A percentile compares a stretch with the other conserved stretches of the same genome.
These are phyloP conservation scores for Callaeas wilsoni DNA, from an alignment of 2,113 vertebrate genomes.

Conservation along the genomic window DNA sequence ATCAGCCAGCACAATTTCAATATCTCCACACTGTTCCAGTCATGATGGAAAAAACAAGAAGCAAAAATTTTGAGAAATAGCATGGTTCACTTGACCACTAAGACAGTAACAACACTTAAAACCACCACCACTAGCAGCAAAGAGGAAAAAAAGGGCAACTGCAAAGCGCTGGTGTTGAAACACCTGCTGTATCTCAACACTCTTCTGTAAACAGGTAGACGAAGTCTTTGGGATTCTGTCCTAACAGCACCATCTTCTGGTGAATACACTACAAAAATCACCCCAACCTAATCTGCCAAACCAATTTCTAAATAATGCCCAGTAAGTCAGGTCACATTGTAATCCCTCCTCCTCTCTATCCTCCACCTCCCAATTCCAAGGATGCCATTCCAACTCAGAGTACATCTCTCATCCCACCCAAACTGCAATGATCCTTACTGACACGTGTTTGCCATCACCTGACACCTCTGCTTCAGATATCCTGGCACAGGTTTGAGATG, in stretches of 20 bases:
- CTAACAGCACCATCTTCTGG: constrained; percentile 33
- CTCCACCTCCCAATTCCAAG: neutral
- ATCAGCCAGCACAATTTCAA: neutral
- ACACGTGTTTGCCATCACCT: neutral
- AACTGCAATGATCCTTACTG: neutral
- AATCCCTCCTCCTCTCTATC: neutral
- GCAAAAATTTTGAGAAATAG: neutral
- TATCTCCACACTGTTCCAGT: neutral
- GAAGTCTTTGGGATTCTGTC: neutral
- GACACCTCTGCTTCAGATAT: neutral
- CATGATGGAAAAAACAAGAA: neutral
- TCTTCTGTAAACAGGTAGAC: neutral
- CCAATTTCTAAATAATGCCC: neutral
- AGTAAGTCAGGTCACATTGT: neutral
- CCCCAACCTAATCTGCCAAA: neutral
- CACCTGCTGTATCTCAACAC: neutral
- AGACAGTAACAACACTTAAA: neutral
- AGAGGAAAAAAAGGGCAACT: neutral
- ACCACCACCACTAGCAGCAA: neutral
- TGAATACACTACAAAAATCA: neutral
- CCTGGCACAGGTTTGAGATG: neutral
- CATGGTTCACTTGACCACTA: neutral
- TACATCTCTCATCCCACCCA: neutral
- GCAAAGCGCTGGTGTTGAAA: neutral
- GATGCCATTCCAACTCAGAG: neutral